Conservation (phyloP, 2,113 vertebrate genomes). For the Reinhardtius hippoglossoides region DNA sequence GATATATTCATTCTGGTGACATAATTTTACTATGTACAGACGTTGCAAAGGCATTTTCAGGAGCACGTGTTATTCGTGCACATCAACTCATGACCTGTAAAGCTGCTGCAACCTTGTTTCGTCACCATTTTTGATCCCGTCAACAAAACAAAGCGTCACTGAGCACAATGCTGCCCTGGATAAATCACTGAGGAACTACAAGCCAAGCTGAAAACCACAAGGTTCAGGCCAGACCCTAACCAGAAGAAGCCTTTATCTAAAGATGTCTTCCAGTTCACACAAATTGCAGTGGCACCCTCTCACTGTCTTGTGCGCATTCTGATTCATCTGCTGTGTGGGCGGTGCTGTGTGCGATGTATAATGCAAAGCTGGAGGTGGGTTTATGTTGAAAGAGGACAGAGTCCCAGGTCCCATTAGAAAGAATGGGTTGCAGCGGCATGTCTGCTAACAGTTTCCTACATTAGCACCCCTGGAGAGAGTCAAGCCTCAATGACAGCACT, state of each 20-base stretch:
- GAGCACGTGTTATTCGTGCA: neutral
- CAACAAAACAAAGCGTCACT: neutral
- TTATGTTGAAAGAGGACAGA: conserved; percentile 37
- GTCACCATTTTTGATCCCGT: neutral
- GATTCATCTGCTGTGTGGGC: conserved; percentile 48
- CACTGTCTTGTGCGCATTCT: conserved; percentile 1
- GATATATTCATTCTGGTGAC: neutral
- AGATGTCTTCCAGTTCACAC: conserved; percentile 18
- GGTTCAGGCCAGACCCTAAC: conserved; percentile 4
- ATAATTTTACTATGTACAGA: neutral
- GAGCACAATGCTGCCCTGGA: neutral
- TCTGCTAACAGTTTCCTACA: conserved; percentile 64
- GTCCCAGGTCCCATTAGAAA: conserved; percentile 51
- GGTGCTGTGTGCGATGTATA: conserved; percentile 57
- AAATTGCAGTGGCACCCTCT: conserved; percentile 13
- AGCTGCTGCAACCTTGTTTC: neutral
- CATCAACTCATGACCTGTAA: neutral
- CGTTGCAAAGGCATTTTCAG: neutral
- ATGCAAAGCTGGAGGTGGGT: conserved; percentile 66
- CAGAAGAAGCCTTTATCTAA: conserved; percentile 29
- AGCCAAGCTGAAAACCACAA: neutral
- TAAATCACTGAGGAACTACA: neutral
- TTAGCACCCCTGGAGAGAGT: conserved; percentile 63
- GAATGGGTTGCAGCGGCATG: conserved; percentile 67
- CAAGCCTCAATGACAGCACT: conserved; percentile 57